Percentiles rank a stretch among this genome's conserved stretches.
These are phyloP conservation scores for Barypeithes pellucidus DNA, from an alignment of 2,888 invertebrate species.

Conservation along the genomic window DNA sequence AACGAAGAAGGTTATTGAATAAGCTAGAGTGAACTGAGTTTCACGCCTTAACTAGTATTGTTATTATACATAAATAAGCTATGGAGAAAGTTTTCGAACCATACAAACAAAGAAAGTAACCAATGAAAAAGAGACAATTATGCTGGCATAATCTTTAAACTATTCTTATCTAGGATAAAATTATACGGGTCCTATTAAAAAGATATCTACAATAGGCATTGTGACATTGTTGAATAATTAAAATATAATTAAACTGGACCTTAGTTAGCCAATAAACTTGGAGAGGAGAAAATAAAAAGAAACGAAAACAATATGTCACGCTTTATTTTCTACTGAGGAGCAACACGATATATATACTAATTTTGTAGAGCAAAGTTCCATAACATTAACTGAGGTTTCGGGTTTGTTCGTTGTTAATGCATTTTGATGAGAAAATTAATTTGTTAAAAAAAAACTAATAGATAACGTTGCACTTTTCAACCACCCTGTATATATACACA, in stretches of 20 bases:
- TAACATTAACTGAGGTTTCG: too few relatives aligned
- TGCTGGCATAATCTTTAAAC: not conserved
- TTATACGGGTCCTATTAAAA: not conserved
- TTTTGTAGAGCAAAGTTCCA: too few relatives aligned
- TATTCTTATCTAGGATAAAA: not conserved
- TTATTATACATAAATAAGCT: not conserved
- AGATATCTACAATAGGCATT: too few relatives aligned
- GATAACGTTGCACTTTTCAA: constrained; percentile 14
- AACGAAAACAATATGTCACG: too few relatives aligned
- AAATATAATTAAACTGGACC: too few relatives aligned
- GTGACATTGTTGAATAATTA: too few relatives aligned
- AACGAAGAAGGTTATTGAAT: not conserved
- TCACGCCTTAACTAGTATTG: not conserved
- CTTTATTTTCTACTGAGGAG: too few relatives aligned
- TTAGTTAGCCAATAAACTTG: not conserved
- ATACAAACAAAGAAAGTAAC: constrained; percentile 15
- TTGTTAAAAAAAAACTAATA: not conserved
- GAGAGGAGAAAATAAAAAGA: not conserved
- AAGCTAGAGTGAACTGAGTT: not conserved
- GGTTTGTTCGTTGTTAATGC: too few relatives aligned
- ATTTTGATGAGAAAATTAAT: too few relatives aligned
- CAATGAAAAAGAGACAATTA: not conserved
- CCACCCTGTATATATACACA: constrained; percentile 57
- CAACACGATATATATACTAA: too few relatives aligned
- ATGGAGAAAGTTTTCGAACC: not conserved